phyloP scores from a whole-genome alignment of 1,140 invertebrate species.

The Diploscapter pachys region DNA sequence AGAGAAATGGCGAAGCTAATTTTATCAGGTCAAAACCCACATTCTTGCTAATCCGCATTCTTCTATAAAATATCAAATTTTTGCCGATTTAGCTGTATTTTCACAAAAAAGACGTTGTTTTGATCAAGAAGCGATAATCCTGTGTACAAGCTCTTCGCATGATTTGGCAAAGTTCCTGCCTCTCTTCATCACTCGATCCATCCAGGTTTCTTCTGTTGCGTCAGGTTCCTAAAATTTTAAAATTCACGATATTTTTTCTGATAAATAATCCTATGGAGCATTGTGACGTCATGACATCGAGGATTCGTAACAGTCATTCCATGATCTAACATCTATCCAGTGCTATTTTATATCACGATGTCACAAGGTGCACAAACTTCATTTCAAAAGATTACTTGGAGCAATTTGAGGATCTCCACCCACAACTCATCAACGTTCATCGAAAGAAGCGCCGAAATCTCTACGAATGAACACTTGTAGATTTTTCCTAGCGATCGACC shows the following conservation, averaged over 20 bases:
- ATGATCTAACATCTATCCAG: not conserved
- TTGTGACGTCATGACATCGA: too few species aligned
- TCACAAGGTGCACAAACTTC: too few species aligned
- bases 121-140: constrained; percentile 7
- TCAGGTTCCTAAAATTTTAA: not conserved
- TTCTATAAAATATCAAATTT: too few species aligned
- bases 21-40: too few species aligned
- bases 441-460: constrained; percentile 11
- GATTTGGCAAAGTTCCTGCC: constrained; percentile 14
- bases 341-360: not conserved
- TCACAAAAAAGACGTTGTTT: too few species aligned
- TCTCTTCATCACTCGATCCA: constrained; percentile 11
- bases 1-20: too few species aligned
- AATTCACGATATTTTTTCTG: not conserved
- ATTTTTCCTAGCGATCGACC: constrained; percentile 8
- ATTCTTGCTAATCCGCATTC: too few species aligned
- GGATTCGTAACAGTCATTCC: too few species aligned
- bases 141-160: constrained; percentile 3
- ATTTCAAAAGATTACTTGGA: not conserved
- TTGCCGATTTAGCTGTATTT: too few species aligned
- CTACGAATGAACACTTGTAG: constrained; percentile 14
- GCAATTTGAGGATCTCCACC: constrained; percentile 3
- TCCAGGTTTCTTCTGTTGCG: not conserved
- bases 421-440: constrained; percentile 15
- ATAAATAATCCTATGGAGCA: too few species aligned